phyloP scores from a whole-genome alignment of 2,113 vertebrate genomes.

The Cervus canadensis region DNA sequence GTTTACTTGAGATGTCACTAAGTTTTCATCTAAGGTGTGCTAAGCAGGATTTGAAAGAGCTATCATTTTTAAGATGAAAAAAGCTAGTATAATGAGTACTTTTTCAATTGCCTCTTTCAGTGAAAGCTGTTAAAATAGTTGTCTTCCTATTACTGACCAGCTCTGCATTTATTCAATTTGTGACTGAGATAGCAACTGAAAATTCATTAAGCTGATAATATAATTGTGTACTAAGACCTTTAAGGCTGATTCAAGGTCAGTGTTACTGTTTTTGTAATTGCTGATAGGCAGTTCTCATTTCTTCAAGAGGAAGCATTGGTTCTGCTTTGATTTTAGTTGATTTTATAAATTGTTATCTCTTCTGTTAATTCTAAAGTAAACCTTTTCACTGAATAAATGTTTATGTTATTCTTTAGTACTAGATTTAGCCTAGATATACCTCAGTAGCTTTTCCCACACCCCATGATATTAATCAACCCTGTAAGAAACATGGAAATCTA shows the following conservation, averaged over 20 bases:
- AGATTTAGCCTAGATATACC: neutral
- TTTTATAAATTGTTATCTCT: constrained; percentile 29
- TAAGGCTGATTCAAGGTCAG: constrained; percentile 30
- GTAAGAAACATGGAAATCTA: neutral
- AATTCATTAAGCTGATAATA: constrained; percentile 52
- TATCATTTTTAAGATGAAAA: constrained; percentile 19
- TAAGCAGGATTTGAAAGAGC: constrained; percentile 6
- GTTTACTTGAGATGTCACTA: neutral
- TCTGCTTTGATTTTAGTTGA: constrained; percentile 22
- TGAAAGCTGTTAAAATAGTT: neutral
- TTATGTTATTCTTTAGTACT: neutral
- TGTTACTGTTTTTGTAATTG: constrained; percentile 40
- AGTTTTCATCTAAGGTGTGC: neutral
- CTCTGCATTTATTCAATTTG: constrained; percentile 21
- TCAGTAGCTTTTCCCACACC: neutral
- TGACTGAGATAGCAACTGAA: constrained; percentile 22
- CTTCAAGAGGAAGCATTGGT: constrained; percentile 35
- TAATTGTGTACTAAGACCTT: constrained; percentile 41
- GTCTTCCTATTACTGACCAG: neutral
- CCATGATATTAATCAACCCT: neutral
- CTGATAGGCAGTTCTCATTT: constrained; percentile 17
- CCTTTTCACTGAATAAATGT: constrained; percentile 25
- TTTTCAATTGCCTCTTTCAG: constrained; percentile 11
- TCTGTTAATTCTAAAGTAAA: constrained; percentile 37
- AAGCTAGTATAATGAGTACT: neutral